phyloP scores from a whole-genome alignment of 1,140 invertebrate species.

The Eriosoma lanigerum region DNA sequence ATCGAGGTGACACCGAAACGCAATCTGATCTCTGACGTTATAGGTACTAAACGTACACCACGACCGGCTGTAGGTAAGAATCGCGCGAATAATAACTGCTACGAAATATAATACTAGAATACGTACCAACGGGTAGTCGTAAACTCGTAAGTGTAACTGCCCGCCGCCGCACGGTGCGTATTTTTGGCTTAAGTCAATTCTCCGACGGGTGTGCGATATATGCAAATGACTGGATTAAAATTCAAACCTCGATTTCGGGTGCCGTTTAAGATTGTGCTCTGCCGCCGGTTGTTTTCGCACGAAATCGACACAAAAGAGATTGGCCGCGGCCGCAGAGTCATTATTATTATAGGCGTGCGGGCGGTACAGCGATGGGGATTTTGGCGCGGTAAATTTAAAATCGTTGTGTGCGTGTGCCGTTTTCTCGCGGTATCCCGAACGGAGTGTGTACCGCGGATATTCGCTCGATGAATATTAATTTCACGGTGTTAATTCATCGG shows the following conservation, averaged over 20 bases:
- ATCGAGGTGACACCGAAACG: too few species aligned
- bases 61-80: too few species aligned
- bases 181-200: conserved; percentile 43
- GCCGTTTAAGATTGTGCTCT: conserved; percentile 5
- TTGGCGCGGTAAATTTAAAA: background rate
- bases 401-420: too few species aligned
- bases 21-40: too few species aligned
- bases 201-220: background rate
- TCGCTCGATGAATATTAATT: conserved; percentile 38
- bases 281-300: too few species aligned
- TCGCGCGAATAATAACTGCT: too few species aligned
- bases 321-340: conserved; percentile 7
- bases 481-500: conserved; percentile 21
- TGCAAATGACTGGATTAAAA: conserved; percentile 47
- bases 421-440: too few species aligned
- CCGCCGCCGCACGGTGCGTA: background rate
- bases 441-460: background rate
- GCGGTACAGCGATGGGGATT: background rate
- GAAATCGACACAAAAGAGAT: conserved; percentile 19
- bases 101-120: too few species aligned
- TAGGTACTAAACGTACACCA: too few species aligned
- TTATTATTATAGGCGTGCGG: background rate
- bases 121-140: too few species aligned
- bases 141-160: background rate
- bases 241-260: conserved; percentile 37